Percentiles rank a stretch among this genome's conserved stretches.
phyloP scores from a whole-genome alignment of 2,888 invertebrate genomes.

The Habroteleia sp. region DNA sequence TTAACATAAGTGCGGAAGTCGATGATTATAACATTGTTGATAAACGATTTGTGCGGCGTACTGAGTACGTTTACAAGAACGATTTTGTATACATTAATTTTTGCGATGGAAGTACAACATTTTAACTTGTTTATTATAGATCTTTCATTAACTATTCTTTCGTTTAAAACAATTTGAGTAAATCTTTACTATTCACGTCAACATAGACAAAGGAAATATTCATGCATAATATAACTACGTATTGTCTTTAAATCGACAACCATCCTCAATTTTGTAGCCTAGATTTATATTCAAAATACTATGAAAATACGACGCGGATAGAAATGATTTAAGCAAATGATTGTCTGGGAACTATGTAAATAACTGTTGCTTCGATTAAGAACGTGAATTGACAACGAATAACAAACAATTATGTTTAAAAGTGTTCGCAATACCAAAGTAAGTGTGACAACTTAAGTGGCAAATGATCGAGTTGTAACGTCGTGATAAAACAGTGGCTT shows the following conservation, averaged over 20 bases:
- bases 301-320: conserved; percentile 12
- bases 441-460: conserved; percentile 23
- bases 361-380: conserved; percentile 27
- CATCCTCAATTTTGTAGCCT: conserved; percentile 18
- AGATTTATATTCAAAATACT: conserved; percentile 14
- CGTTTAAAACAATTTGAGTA: not conserved
- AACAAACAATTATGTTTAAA: conserved; percentile 34
- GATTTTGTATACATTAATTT: conserved; percentile 5
- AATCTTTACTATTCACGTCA: conserved; percentile 17
- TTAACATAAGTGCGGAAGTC: conserved; percentile 65
- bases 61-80: conserved; percentile 76
- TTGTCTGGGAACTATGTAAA: conserved; percentile 26
- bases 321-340: conserved; percentile 8
- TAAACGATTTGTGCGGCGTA: conserved; percentile 61
- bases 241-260: conserved; percentile 9
- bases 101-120: conserved; percentile 13
- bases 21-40: conserved; percentile 41
- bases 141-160: conserved; percentile 1
- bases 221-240: conserved; percentile 8
- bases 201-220: not conserved
- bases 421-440: conserved; percentile 11
- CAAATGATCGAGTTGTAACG: conserved; percentile 36
- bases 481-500: conserved; percentile 64
- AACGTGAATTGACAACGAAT: conserved; percentile 42
- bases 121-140: conserved; percentile 9